Base-by-base conservation (phyloP, 1,140 invertebrate species). In the Eurytemora carolleeae region DNA sequence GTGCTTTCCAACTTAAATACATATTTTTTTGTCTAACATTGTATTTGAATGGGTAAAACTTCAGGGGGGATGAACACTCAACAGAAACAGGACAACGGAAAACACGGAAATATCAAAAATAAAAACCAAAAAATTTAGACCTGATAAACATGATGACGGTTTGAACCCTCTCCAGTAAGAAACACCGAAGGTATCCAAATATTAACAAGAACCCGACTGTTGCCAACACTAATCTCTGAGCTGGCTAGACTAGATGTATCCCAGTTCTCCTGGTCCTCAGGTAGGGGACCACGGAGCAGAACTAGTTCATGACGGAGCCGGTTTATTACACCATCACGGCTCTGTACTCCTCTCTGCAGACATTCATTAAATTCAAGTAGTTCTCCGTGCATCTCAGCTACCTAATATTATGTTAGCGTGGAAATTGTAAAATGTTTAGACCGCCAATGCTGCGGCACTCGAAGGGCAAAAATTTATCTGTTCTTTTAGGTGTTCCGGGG, bases 331-430 rank as follows among this genome's bases (percentile, higher is more conserved):
- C 72, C 72, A 67, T 89, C 85, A 65, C 84, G 79, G 22, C 70
- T 67, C 21, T 74, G 69, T 3, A 82, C 66, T 31, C 73, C 68
- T 19, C 72, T 68, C 64, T 82, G 79, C 20, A 82, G 69, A 66
- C 78, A 70, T 22, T 82, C 82, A 76, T 93, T 94, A 67, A 93
- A 89, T 73, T 94, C 89, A 84, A 94, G 90, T 19, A 94, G 71
- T 71, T 94, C 90, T 1, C 87, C 88, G 71, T 93, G 89, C 90
- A 94, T 94, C 75, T 94, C 87, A 16, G 90, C 89, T 1, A 94
- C 87, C 82, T 85, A 67, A 21, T n/a, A n/a, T n/a, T n/a, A n/a
- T n/a, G n/a, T 63, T 63, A 61, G 54, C 17, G 12, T 20, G 2
- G 19, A 17, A 44, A n/a, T 16, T n/a, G 12, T n/a, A n/a, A n/a